A percentile compares a stretch with the other conserved stretches of the same genome.
phyloP scores from a whole-genome alignment of 2,113 vertebrate genomes.

The Tautogolabrus adspersus region DNA sequence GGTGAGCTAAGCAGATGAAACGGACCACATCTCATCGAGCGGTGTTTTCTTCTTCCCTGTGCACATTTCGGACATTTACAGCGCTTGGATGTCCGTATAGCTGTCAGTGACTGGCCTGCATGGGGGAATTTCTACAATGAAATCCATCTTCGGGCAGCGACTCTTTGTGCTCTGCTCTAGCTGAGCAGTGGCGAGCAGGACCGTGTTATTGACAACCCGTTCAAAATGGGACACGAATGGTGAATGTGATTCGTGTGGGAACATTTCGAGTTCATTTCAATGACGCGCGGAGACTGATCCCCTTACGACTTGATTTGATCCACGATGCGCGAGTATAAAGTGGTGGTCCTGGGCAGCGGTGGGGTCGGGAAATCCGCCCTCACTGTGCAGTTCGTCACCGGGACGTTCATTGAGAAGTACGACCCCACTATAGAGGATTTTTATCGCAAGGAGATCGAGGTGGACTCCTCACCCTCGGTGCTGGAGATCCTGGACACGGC shows the following conservation, averaged over 20 bases:
- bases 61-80: slow-evolving; percentile 49
- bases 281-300: slow-evolving; percentile 70
- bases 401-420: slow-evolving; percentile 97
- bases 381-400: slow-evolving; percentile 96
- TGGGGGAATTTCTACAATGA: slow-evolving; percentile 77
- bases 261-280: slow-evolving; percentile 57
- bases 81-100: slow-evolving; percentile 45
- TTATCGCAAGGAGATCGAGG: slow-evolving; percentile 98
- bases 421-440: slow-evolving; percentile 98
- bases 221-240: slow-evolving; percentile 69
- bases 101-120: slow-evolving; percentile 70
- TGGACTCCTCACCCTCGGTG: slow-evolving; percentile 95
- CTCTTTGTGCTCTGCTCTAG: slow-evolving; percentile 84
- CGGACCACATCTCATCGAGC: slow-evolving; percentile 50
- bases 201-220: slow-evolving; percentile 57
- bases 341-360: slow-evolving; percentile 97
- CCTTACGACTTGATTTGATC: slow-evolving; percentile 51
- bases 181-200: slow-evolving; percentile 67
- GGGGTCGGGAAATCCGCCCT: slow-evolving; percentile 97
- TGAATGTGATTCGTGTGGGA: slow-evolving; percentile 52
- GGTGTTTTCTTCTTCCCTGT: slow-evolving; percentile 28
- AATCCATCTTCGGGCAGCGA: slow-evolving; percentile 73
- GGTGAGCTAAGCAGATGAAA: slow-evolving; percentile 77
- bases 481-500: slow-evolving; percentile 97
- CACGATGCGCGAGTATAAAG: slow-evolving; percentile 96